Evolutionary conservation across 2,888 invertebrate genomes (phyloP), one percentile per base, ranked within the genome.

Genomic region (Amiota minor): DNA sequence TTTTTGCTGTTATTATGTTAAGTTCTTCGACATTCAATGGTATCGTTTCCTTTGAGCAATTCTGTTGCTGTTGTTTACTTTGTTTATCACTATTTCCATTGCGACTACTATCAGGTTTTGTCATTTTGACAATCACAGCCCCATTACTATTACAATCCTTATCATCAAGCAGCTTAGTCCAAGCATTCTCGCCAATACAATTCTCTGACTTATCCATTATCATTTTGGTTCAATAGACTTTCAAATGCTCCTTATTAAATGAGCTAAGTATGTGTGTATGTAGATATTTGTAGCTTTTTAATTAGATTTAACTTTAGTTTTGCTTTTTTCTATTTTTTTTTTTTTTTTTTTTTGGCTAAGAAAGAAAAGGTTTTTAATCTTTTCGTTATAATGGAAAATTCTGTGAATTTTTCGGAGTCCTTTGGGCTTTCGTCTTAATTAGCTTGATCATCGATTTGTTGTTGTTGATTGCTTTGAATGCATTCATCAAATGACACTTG

Each of bases 231-330:
- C 68, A 70, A 77, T 73, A 49, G 74, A 35, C 35, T 8, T 35
- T 35, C 35, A 35, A 35, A 35, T 35, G 2, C 6, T 4, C 35
- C 35, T 35, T 35, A 35, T 35, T 35, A 35, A 50, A 14, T 65
- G 45, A 71, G 53, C 62, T 75, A 67, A 73, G 35, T 53, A 98
- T 80, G 97, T 98, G 9, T 96, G 97, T 90, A 97, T 98, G 73
- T 11, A 20, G 69, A 45, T 97, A 98, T 74, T 56, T n/a, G 56
- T 20, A n/a, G n/a, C n/a, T n/a, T n/a, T n/a, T n/a, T n/a, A n/a
- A n/a, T n/a, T n/a, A n/a, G 23, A 53, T 53, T 53, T 53, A 14
- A 14, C 50, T 69, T 56, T 45, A 16, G 14, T 18, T 20, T 56
- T 20, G 11, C 56, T 53, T 11, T 53, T 14, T 35, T 55, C 11